Percentiles rank a stretch among this genome's conserved stretches.
Conservation (phyloP, 2,888 invertebrate species). For the Petrolisthes manimaculis region DNA sequence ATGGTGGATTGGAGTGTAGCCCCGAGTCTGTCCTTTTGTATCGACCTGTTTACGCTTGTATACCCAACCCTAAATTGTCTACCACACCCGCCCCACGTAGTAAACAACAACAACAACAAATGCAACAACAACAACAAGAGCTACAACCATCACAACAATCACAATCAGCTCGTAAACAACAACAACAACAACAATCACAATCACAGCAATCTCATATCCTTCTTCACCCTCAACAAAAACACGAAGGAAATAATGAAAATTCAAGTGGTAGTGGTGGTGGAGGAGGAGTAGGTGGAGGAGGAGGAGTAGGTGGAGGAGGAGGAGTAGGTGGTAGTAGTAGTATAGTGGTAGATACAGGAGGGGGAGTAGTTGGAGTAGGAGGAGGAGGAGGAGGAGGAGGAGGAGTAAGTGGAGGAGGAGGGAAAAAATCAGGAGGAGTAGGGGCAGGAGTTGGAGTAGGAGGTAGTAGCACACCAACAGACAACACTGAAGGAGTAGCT, state of each 20-base stretch:
- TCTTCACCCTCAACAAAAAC: too few relatives aligned
- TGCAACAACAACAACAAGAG: not conserved
- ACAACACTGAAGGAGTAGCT: too few relatives aligned
- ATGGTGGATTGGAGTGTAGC: constrained; percentile 75
- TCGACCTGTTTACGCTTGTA: constrained; percentile 75
- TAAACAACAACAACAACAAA: constrained; percentile 13
- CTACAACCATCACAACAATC: constrained; percentile 5
- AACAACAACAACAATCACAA: too few relatives aligned
- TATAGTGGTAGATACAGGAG: too few relatives aligned
- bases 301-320: not conserved
- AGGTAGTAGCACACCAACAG: too few relatives aligned
- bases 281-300: too few relatives aligned
- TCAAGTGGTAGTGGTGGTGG: too few relatives aligned
- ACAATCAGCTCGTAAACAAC: too few relatives aligned
- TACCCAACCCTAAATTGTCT: constrained; percentile 57
- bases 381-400: not conserved
- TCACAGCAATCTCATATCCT: too few relatives aligned
- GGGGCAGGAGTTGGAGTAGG: not conserved
- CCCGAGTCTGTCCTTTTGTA: constrained; percentile 75
- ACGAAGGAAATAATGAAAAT: too few relatives aligned
- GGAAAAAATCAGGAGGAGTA: too few relatives aligned
- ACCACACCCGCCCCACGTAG: constrained; percentile 41
- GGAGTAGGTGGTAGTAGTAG: not conserved
- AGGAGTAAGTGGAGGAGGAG: not conserved
- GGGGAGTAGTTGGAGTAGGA: not conserved